Evolutionary conservation across 2,113 vertebrate species (phyloP), one percentile per base, ranked within the genome.

Genomic region (Petaurus breviceps): DNA sequence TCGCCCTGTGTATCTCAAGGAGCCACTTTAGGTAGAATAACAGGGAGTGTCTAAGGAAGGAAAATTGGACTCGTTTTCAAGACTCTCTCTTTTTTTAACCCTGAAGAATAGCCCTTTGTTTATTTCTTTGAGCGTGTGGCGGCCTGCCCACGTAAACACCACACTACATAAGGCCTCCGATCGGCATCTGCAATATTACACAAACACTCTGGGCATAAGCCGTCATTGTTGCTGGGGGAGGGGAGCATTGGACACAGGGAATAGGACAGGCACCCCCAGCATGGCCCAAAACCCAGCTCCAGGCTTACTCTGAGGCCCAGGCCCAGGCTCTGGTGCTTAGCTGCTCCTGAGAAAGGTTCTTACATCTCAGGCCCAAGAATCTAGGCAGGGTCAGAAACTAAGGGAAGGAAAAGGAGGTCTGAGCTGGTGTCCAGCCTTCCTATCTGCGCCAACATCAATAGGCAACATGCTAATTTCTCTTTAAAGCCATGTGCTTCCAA

Each of bases 61-160:
- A 98, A 98, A 98, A 98, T 98, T 98, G 99, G 98, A 98, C 95
- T 94, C 96, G 97, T 98, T 98, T 95, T 98, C 97, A 97, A 98
- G 97, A 95, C 94, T 98, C 97, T 98, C 98, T 98, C 98, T 98
- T 98, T 98, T 96, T 93, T 53, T 98, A 98, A 97, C 96, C 96
- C 84, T 89, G 55, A 99, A 99, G 98, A 99, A 99, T 98, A 97
- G 98, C 61, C 98, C 98, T 99, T 99, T 99, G 98, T 99, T 99
- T 99, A 98, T 98, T 97, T 96, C 97, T 98, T 94, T 95, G 97
- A 97, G 92, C 98, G 98, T 98, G 98, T 98, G 98, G 98, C 99
- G 98, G 96, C 98, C 98, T 98, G 98, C 98, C 98, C 98, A 98
- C 94, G 94, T 97, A 98, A 98, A 98, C 98, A 98, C 97, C 97